Conservation (phyloP, 2,888 invertebrate species). For the Onthophagus sagittarius region DNA sequence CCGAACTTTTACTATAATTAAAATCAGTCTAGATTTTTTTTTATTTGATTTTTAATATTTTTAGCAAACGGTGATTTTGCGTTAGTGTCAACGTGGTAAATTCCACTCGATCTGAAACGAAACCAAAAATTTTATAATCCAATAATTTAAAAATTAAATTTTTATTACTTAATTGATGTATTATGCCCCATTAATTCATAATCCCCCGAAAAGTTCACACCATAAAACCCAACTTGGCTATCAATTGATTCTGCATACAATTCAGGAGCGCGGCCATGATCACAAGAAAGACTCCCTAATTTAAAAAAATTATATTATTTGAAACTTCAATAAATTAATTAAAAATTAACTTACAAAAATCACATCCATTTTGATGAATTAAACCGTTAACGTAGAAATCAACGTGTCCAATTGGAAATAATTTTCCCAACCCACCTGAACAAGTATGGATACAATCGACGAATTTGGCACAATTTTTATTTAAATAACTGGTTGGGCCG, state of each 20-base stretch:
- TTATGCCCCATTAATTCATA: conserved; percentile 23
- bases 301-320: conserved; percentile 21
- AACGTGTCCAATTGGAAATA: conserved; percentile 52
- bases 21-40: too few relatives aligned
- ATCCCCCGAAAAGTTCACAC: conserved; percentile 44
- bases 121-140: conserved; percentile 45
- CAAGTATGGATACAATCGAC: conserved; percentile 66
- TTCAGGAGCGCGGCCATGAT: conserved; percentile 56
- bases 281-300: conserved; percentile 55
- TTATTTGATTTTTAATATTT: conserved; percentile 36
- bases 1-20: too few relatives aligned
- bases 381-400: conserved; percentile 62
- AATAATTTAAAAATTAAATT: conserved; percentile 43
- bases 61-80: conserved; percentile 48
- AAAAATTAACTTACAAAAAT: conserved; percentile 26
- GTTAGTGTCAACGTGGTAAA: conserved; percentile 53
- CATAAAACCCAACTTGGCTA: conserved; percentile 55
- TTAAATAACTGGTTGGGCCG: conserved; percentile 49
- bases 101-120: conserved; percentile 49
- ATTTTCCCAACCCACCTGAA: conserved; percentile 54
- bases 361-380: conserved; percentile 58
- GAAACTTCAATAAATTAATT: conserved; percentile 8
- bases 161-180: conserved; percentile 13
- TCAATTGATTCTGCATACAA: conserved; percentile 60
- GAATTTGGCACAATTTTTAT: conserved; percentile 56